These are phyloP conservation scores for Unio pictorum DNA, from an alignment of 2,888 invertebrate species.

Conservation along the genomic window DNA sequence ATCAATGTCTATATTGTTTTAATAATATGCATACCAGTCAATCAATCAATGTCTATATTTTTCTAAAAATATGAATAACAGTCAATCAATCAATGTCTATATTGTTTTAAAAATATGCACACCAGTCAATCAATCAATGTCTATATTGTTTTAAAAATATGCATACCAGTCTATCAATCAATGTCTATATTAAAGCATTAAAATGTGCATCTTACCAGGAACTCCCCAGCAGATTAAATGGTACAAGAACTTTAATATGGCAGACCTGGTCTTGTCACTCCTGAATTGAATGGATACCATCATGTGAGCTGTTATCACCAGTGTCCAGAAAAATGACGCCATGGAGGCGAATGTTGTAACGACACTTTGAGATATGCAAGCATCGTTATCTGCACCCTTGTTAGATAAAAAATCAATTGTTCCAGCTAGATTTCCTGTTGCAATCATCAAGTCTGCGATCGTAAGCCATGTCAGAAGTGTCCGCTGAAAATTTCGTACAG, in stretches of 20 bases:
- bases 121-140: too few relatives aligned
- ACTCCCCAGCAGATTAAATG: constrained; percentile 14
- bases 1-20: too few relatives aligned
- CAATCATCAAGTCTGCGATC: constrained; percentile 31
- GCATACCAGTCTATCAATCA: too few relatives aligned
- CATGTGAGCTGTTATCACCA: constrained; percentile 14
- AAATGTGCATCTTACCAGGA: constrained; percentile 9
- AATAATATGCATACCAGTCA: too few relatives aligned
- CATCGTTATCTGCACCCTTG: constrained; percentile 1
- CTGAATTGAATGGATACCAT: constrained; percentile 7
- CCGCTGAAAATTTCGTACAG: constrained; percentile 28
- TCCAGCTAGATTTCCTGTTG: constrained; percentile 31
- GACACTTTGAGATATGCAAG: constrained; percentile 15
- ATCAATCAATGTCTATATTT: too few relatives aligned
- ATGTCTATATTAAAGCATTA: too few relatives aligned
- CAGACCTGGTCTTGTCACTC: background rate
- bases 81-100: too few relatives aligned
- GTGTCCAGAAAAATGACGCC: constrained; percentile 20
- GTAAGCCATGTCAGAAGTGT: constrained; percentile 37
- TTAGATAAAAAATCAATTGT: constrained; percentile 3
- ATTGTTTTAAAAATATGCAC: too few relatives aligned
- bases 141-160: too few relatives aligned
- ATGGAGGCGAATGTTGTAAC: constrained; percentile 14
- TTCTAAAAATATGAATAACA: too few relatives aligned
- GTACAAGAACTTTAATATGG: constrained; percentile 5